Conservation (phyloP, 2,113 vertebrate genomes). For the Zeus faber region DNA sequence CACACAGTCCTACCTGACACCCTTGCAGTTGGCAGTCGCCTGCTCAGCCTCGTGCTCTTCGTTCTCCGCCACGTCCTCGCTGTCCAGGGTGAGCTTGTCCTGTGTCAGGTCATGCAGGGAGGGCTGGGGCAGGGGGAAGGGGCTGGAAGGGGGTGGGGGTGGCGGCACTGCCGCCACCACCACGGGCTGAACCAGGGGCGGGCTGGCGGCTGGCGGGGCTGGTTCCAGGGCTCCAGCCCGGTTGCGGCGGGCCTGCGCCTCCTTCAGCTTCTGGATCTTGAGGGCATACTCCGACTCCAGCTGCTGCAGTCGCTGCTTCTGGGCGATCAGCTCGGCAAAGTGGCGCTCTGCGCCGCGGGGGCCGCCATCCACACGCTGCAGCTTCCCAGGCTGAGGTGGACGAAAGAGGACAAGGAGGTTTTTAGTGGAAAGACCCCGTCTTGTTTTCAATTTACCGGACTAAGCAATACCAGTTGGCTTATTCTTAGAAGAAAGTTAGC, state of each 20-base stretch:
- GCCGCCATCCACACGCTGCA: conserved; percentile 76
- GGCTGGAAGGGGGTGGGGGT: conserved; percentile 72
- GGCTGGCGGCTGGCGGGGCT: conserved; percentile 71
- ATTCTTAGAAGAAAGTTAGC: too few relatives aligned
- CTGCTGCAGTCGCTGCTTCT: conserved; percentile 91
- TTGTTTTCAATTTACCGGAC: too few relatives aligned
- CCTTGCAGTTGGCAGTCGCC: conserved; percentile 33
- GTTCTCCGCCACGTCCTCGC: conserved; percentile 81
- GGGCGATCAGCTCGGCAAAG: conserved; percentile 88
- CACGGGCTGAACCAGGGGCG: conserved; percentile 63
- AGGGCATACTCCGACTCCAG: conserved; percentile 95
- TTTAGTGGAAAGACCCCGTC: too few relatives aligned
- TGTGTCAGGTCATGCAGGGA: conserved; percentile 96
- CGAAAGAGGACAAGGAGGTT: neutral
- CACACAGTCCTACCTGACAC: too few relatives aligned
- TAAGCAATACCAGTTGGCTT: too few relatives aligned
- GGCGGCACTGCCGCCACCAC: conserved; percentile 67
- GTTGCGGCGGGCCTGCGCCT: conserved; percentile 82
- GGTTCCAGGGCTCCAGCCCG: conserved; percentile 66
- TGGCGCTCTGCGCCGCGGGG: conserved; percentile 80
- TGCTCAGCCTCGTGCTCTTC: conserved; percentile 63
- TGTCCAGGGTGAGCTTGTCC: conserved; percentile 89
- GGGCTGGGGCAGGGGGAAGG: conserved; percentile 86
- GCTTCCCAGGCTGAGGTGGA: conserved; percentile 77
- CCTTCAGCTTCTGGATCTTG: conserved; percentile 95